Evolutionary conservation across 2,888 invertebrate genomes (phyloP), one percentile per base, ranked within the genome.

Genomic region (Ametastegia equiseti): DNA sequence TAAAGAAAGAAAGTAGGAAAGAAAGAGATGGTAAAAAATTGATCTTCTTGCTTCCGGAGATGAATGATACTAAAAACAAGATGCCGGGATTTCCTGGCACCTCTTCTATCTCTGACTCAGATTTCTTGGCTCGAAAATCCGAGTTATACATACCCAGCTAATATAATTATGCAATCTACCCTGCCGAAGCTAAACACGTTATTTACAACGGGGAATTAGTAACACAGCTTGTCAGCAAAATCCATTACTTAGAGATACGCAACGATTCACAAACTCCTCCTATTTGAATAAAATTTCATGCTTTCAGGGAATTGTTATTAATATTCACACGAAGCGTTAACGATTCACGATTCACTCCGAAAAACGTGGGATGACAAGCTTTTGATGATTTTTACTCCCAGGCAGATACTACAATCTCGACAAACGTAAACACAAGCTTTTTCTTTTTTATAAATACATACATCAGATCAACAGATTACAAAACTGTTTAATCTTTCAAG

Each of bases 101-200:
- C 42, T 50, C 19, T 54, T 45, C n/a, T 36, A 13, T 67, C 54
- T 54, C n/a, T 75, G 75, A 75, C 36, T 75, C 75, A 36, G 23
- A 36, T 36, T 36, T 75, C 54, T 75, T 54, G 50, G 33, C 75
- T 54, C 30, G 13, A 11, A 36, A 75, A 75, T 23, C 23, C 19
- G 47, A 45, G 45, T 47, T 71, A 75, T 54, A 75, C 19, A 75
- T 50, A 33, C 23, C 50, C 33, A 15, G 42, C 23, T 73, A 50
- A 73, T 50, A 73, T n/a, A 50, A 73, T 75, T 54, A 54, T 75
- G 54, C 23, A 75, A 75, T 75, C 71, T 47, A 71, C 30, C 27
- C n/a, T 27, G 30, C 71, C n/a, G 15, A 45, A 27, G 15, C 71
- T 47, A 30, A 71, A 45, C 23, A 47, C 6, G 30, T 36, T 45